Percentiles rank a stretch among this genome's conserved stretches.
phyloP scores from a whole-genome alignment of 1,140 invertebrate genomes.

The Campodea augens region DNA sequence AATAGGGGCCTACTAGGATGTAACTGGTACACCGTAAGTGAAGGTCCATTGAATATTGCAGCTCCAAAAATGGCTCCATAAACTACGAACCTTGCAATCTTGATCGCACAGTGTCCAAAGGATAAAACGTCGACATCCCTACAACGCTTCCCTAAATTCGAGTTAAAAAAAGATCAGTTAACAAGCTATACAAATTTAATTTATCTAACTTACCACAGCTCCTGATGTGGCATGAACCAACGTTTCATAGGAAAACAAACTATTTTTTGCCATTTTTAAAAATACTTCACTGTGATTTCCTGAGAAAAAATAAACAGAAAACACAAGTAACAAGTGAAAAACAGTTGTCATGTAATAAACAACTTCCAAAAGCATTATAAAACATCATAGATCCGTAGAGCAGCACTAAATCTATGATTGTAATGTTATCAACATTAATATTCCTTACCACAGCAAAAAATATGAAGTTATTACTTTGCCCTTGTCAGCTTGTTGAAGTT shows the following conservation, averaged over 20 bases:
- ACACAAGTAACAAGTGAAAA: too few species aligned
- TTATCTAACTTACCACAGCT: conserved; percentile 39
- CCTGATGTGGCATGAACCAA: conserved; percentile 59
- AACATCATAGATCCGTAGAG: too few species aligned
- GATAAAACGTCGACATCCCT: conserved; percentile 66
- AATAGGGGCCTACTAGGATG: not conserved
- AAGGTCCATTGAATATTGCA: not conserved
- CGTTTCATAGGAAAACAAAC: conserved; percentile 58
- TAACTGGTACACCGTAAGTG: not conserved
- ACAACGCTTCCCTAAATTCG: conserved; percentile 61
- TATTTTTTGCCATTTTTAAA: too few species aligned
- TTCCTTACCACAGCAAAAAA: too few species aligned
- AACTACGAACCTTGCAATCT: conserved; percentile 50
- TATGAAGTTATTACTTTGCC: too few species aligned
- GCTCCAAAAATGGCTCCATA: not conserved
- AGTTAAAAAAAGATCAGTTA: conserved; percentile 11
- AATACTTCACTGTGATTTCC: too few species aligned
- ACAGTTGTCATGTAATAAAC: too few species aligned
- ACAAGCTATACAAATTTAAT: not conserved
- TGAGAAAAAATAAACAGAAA: too few species aligned
- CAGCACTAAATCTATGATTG: too few species aligned
- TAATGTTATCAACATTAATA: too few species aligned
- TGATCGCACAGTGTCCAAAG: conserved; percentile 63
- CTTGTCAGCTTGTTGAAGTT: too few species aligned
- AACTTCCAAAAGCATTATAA: too few species aligned